phyloP scores from a whole-genome alignment of 2,888 invertebrate genomes.

The Liopterus haemorrhoidalis region DNA sequence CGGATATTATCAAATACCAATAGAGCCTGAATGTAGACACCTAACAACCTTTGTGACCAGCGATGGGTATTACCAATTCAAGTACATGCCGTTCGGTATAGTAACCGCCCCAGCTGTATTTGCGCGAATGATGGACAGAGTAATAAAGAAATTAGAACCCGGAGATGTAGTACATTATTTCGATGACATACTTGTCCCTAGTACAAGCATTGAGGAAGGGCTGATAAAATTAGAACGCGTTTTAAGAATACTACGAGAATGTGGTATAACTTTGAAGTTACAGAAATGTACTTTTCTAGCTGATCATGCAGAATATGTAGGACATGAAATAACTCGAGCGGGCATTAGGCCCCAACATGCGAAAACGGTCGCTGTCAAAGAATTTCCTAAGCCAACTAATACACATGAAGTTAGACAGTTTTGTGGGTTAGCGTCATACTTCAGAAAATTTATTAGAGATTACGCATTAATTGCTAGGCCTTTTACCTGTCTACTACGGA shows the following conservation, averaged over 20 bases:
- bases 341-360: background rate
- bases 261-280: conserved; percentile 30
- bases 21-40: conserved; percentile 26
- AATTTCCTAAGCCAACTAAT: background rate
- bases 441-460: conserved; percentile 19
- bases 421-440: conserved; percentile 13
- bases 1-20: conserved; percentile 34
- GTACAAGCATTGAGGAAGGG: conserved; percentile 23
- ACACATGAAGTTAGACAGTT: background rate
- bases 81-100: conserved; percentile 39
- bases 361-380: background rate
- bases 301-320: conserved; percentile 1
- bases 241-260: conserved; percentile 23
- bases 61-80: conserved; percentile 34
- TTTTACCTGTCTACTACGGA: conserved; percentile 18
- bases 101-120: conserved; percentile 41
- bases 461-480: conserved; percentile 21
- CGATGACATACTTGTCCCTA: conserved; percentile 29
- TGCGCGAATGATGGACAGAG: conserved; percentile 36
- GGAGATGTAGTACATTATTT: conserved; percentile 25
- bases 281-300: conserved; percentile 35
- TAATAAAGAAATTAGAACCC: background rate
- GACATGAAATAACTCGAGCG: background rate
- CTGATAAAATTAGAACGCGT: conserved; percentile 30
- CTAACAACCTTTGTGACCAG: conserved; percentile 34